Evolutionary conservation across 2,797 vertebrate species (phyloP), one percentile per base, ranked within the genome.

Genomic region (Poecilia picta): DNA sequence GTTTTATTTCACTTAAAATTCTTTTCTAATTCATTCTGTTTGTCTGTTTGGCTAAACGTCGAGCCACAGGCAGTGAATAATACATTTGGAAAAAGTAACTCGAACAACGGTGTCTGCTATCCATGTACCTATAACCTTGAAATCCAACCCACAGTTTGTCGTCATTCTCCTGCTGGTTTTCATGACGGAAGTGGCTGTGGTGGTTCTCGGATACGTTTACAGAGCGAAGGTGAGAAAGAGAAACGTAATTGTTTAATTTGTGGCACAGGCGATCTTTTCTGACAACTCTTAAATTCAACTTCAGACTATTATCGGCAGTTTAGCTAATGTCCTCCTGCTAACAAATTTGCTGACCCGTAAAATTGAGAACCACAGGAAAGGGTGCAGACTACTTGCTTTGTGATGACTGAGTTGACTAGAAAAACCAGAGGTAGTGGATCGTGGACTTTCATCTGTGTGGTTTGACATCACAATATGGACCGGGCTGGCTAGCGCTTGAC

Each of bases 141-240:
- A 89, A 86, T 95, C 94, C 31, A 41, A 87, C 87, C 84, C 59
- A 28, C 95, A 99, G 98, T 99, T 99, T 95, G 97, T 98, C 83
- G 92, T 97, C 94, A 97, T 99, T 89, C 96, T 99, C 16, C 94
- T 99, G 87, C 90, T 99, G 96, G 98, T 99, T 89, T 98, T 99
- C 90, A 91, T 98, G 90, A 98, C 98, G 0, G 98, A 99, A 94
- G 97, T 98, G 53, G 97, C 97, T 7, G 97, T 98, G 0, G 98
- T 99, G 79, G 97, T 98, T 91, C 96, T 99, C 11, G 98, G 98
- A 84, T 99, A 99, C 51, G 94, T 99, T 94, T 99, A 98, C 95
- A 97, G 98, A 97, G 97, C 97, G 87, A 99, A 98, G 97, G 98
- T 99, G 91, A 95, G 87, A 45, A 83, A 77, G 28, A 33, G 2